phyloP scores from a whole-genome alignment of 2,113 vertebrate species.

The Podiceps cristatus region DNA sequence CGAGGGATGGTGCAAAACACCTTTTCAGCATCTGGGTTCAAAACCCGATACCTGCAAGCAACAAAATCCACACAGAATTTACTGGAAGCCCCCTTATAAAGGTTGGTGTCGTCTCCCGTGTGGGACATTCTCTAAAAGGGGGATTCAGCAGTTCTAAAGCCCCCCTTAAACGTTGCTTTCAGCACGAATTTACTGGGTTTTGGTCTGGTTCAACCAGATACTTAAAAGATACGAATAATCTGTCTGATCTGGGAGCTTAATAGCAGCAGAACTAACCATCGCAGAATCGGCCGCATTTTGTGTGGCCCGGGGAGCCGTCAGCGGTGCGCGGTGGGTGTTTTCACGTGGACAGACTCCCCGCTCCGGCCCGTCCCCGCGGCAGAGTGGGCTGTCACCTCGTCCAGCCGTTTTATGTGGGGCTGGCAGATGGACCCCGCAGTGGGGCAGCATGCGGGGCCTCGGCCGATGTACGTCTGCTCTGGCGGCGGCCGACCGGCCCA shows the following conservation, averaged over 20 bases:
- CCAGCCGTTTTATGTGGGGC: not conserved
- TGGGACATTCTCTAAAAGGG: not conserved
- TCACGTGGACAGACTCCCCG: not conserved
- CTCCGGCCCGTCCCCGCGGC: rapidly evolving
- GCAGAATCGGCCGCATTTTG: rapidly evolving
- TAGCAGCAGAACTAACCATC: not conserved
- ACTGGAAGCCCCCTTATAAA: not conserved
- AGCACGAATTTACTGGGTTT: not conserved
- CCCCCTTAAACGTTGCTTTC: not conserved
- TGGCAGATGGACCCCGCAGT: not conserved
- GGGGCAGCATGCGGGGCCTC: rapidly evolving
- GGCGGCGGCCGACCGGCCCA: rapidly evolving
- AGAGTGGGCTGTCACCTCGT: rapidly evolving
- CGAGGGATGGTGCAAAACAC: not conserved
- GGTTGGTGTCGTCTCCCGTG: not conserved
- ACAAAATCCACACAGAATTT: not conserved
- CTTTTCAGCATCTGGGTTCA: not conserved
- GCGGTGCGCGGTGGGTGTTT: rapidly evolving
- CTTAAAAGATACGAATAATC: not conserved
- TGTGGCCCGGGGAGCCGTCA: not conserved
- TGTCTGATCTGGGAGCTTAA: not conserved
- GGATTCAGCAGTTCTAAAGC: not conserved
- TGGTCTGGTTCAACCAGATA: not conserved
- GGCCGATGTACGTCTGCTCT: not conserved
- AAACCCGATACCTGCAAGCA: not conserved